Evolutionary conservation across 2,888 invertebrate genomes (phyloP), one percentile per base, ranked within the genome.

Genomic region (Leptothorax acervorum): DNA sequence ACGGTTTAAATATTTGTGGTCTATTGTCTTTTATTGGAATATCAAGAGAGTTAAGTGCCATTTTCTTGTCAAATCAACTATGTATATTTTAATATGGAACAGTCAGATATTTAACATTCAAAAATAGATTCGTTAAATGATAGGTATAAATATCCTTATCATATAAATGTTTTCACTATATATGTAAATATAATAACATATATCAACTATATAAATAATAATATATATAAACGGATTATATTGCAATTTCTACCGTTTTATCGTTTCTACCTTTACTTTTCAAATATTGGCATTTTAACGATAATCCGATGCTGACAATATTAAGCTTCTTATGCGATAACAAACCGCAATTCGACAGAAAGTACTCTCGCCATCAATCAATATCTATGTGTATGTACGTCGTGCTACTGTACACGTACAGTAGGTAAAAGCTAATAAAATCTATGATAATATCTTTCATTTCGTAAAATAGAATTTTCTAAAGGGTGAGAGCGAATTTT

Each of bases 391-490:
- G 15, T 45, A 28, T 28, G 15, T 45, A 28, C 12, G 12, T 42
- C 63, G 42, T 42, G 12, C 42, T 15, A 39, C n/a, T 42, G 65
- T 42, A 28, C 42, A 2, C 23, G 23, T 12, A 65, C 45, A 45
- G 65, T 9, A 42, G 5, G n/a, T 23, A 15, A 45, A 11, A 23
- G 0, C 65, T 42, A 42, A 28, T 65, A 45, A 45, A 66, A 66
- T 66, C 23, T 28, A 18, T 1, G 23, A 42, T 65, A 65, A 42
- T 15, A 66, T 66, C 9, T 28, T 8, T 65, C 28, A 66, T 66
- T 66, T 39, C 2, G 45, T 45, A 15, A 45, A 66, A 66, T 66
- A 28, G 65, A 70, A 70, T 12, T 53, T 70, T 70, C n/a, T 35
- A 35, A 55, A 42, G 23, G 28, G 42, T 55, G 5, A 11, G 66